Base-by-base conservation (phyloP, 2,113 vertebrate species). In the Austrofundulus limnaeus region DNA sequence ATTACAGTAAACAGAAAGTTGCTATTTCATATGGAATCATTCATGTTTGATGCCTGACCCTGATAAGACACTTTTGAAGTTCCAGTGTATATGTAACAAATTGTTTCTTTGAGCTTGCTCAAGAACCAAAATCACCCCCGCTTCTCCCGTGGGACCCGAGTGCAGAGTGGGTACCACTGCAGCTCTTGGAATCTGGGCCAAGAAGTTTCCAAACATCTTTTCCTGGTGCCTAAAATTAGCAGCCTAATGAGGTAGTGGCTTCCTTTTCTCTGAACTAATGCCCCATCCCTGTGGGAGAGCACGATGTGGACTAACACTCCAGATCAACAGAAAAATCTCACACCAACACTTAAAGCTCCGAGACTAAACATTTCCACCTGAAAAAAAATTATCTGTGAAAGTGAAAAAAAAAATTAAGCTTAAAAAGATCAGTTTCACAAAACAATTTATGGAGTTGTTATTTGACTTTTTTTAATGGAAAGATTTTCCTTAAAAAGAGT, bases 61-160 rank as follows among this genome's bases (percentile, higher is more conserved):
- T n/a, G 93, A 94, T 94, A 94, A 92, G 86, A 84, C 84, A 92
- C 92, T 91, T 92, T 94, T 93, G 92, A 92, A 93, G 92, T 94
- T 78, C 77, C 74, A 79, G 76, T 92, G 89, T 90, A 92, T 91
- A 91, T 87, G 85, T 86, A 92, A 81, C 81, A 92, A 92, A 91
- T 88, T 84, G 84, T 89, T 93, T 91, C 90, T 92, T 90, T 92
- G 88, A 92, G 88, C 88, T 89, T 47, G 87, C 86, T 89, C 87
- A 88, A 90, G 88, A 84, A 91, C 85, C 75, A 88, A 89, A 92
- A 93, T 88, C 86, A 90, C 90, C 92, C 88, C 85, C 74, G 87
- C 85, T 84, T 88, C 66, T 75, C 92, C 80, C 87, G 77, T 28
- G 90, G 88, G 93, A 91, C 79, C 75, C 64, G 64, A 60, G 43